These are phyloP conservation scores for Cairina moschata DNA, from an alignment of 2,113 vertebrate species.

Conservation along the genomic window DNA sequence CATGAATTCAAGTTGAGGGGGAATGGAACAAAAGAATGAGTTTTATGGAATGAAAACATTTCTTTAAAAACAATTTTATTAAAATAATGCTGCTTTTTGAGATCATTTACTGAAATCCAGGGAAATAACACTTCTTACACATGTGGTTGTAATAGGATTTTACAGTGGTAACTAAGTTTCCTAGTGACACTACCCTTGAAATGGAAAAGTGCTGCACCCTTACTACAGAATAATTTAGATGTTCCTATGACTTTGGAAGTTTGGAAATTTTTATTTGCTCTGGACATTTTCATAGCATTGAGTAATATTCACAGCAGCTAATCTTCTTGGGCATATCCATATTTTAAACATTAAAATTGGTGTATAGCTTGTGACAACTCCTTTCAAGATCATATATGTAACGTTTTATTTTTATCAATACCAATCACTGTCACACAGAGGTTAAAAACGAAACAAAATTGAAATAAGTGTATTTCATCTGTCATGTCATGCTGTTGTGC, in stretches of 20 bases:
- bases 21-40: not conserved
- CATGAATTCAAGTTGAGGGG: not conserved
- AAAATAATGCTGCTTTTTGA: not conserved
- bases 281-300: not conserved
- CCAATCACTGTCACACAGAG: not conserved
- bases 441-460: not conserved
- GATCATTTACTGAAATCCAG: not conserved
- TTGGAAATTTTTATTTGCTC: not conserved
- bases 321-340: not conserved
- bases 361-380: not conserved
- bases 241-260: not conserved
- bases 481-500: not conserved
- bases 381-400: not conserved
- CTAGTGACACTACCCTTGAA: not conserved
- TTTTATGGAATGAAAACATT: not conserved
- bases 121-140: not conserved
- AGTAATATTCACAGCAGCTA: not conserved
- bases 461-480: not conserved
- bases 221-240: not conserved
- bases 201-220: not conserved
- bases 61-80: slow-evolving; percentile 1
- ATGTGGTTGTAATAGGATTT: slow-evolving; percentile 31
- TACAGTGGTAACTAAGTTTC: slow-evolving; percentile 39
- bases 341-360: not conserved
- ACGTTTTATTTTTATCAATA: not conserved